Base-by-base conservation (phyloP, 2,113 vertebrate species). In the Nothobranchius furzeri region DNA sequence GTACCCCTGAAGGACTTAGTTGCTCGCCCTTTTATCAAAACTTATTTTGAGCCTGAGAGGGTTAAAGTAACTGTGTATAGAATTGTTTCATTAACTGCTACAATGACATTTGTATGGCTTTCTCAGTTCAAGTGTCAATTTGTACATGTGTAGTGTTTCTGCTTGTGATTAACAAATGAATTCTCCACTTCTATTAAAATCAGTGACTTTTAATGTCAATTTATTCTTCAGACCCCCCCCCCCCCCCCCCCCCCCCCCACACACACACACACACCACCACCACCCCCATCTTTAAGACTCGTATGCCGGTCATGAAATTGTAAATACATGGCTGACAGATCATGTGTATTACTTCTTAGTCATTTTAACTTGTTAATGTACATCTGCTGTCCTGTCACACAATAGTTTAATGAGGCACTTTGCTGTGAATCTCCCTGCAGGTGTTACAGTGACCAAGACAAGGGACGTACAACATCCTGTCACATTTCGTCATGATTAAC, bases 381-480 rank as follows among this genome's bases (percentile, higher is more conserved):
- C 77, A 70, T 84, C 81, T 78, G 75, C 43, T 76, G 50, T 70
- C 50, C 66, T 75, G 69, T 58, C 66, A 76, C 65, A 76, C 59
- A 75, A 62, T 24, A 14, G 60, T 73, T 73, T 79, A 71, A 79
- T 68, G 43, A 78, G 58, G 45, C 64, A 49, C 50, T 74, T 71
- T 77, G 47, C 63, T 54, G 45, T 54, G 40, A 64, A 48, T 70
- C 58, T 70, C 58, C 72, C 75, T 57, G 55, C 52, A 84, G 73
- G 69, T 67, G 47, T 63, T 59, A 15, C 65, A 79, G 20, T 73
- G 82, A 78, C 73, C 73, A 75, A 70, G 60, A 78, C 65, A 75
- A 17, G 51, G 58, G 60, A 74, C 68, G 60, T 71, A 64, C 20
- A 25, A 42, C 77, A 35, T 78, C 45, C 49, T 74, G 82, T 85